Percentiles rank a stretch among this genome's conserved stretches.
phyloP scores from a whole-genome alignment of 2,888 invertebrate species.

The Dione juno region DNA sequence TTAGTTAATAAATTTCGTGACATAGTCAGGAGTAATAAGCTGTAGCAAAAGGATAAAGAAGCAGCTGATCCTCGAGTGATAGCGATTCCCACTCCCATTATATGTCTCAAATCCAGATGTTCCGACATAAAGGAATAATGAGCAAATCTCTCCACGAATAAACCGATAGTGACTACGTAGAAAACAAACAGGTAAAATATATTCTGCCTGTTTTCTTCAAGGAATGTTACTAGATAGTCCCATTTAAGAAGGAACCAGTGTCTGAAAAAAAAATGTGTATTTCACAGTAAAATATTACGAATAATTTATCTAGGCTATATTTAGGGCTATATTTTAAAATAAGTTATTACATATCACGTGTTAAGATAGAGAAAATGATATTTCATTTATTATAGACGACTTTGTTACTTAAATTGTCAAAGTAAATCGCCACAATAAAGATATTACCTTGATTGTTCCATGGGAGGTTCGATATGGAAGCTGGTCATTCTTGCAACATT shows the following conservation, averaged over 20 bases:
- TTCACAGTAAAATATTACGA: neutral
- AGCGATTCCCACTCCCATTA: conserved; percentile 98
- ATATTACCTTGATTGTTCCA: conserved; percentile 84
- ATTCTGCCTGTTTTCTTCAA: conserved; percentile 98
- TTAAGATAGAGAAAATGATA: neutral
- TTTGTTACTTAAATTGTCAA: neutral
- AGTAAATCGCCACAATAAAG: too few relatives aligned
- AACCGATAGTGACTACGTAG: conserved; percentile 95
- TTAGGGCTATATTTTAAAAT: neutral
- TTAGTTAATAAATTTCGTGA: conserved; percentile 95
- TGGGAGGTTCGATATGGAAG: conserved; percentile 93
- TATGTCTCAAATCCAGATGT: conserved; percentile 96
- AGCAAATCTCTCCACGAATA: conserved; percentile 97
- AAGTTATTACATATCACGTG: neutral
- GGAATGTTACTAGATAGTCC: conserved; percentile 94
- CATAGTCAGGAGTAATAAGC: conserved; percentile 95
- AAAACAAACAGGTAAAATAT: conserved; percentile 97
- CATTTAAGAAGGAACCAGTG: conserved; percentile 90
- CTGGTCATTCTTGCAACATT: conserved; percentile 98
- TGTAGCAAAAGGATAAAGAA: conserved; percentile 96
- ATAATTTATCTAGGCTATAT: neutral
- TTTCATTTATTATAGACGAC: too few relatives aligned
- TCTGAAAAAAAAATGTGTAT: conserved; percentile 56
- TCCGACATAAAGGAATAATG: conserved; percentile 98
- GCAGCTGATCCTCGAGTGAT: conserved; percentile 97